Evolutionary conservation across 2,797 vertebrate genomes (phyloP).

Genomic region (Acrossocheilus fasciatus): DNA sequence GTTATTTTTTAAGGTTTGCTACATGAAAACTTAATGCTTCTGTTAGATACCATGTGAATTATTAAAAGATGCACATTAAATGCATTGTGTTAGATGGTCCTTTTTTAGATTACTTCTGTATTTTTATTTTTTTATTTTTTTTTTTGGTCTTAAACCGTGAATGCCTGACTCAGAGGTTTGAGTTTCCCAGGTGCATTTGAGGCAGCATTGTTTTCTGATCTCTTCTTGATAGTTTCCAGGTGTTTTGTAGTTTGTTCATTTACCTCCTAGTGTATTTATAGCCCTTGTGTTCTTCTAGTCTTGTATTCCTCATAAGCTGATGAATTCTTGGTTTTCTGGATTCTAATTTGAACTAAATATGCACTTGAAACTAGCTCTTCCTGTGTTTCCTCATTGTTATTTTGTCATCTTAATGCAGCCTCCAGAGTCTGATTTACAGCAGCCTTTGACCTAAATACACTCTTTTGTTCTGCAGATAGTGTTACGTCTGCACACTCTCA

Average conservation of each 20-base stretch:
- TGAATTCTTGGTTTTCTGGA: not conserved
- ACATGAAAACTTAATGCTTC: not conserved
- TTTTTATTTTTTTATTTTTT: no score
- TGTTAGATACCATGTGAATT: not conserved
- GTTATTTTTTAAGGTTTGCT: not conserved
- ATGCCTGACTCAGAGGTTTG: not conserved
- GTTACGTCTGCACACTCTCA: not conserved
- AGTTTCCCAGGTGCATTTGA: not conserved
- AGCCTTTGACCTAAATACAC: constrained; percentile 10
- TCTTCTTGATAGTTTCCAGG: not conserved
- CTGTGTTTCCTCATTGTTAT: no score
- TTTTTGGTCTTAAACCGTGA: not conserved
- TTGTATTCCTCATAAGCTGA: not conserved
- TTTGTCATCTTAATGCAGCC: not conserved
- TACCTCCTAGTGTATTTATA: not conserved
- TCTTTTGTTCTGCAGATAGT: not conserved
- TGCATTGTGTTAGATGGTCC: not conserved
- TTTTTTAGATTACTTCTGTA: not conserved
- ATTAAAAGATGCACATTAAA: not conserved
- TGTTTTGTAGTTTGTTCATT: not conserved
- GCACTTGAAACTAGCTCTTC: not conserved
- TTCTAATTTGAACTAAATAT: not conserved
- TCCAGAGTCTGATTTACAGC: not conserved
- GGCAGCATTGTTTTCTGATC: not conserved
- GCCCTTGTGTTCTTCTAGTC: not conserved